Percentiles rank a stretch among this genome's conserved stretches.
These are phyloP conservation scores for Smittia aterrima DNA, from an alignment of 2,888 invertebrate species.

Conservation along the genomic window DNA sequence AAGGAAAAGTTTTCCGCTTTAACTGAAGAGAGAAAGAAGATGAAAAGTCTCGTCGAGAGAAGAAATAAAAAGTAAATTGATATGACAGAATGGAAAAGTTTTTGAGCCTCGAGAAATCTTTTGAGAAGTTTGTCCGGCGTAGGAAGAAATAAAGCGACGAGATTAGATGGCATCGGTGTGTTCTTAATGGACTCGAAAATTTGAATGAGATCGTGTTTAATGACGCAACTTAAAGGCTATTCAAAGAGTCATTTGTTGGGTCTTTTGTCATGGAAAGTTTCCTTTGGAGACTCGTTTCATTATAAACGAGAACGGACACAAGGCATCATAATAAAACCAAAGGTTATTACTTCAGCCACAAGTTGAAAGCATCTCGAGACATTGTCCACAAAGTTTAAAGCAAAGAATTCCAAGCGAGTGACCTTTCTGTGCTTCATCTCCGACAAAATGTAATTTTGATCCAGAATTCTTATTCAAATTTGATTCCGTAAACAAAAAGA, in stretches of 20 bases:
- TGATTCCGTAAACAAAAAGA: not conserved
- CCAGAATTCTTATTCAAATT: not conserved
- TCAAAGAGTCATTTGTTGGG: not conserved
- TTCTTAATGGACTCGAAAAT: not conserved
- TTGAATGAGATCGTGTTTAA: not conserved
- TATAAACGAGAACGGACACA: not conserved
- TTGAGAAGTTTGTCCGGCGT: not conserved
- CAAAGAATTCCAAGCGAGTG: not conserved
- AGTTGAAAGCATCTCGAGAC: not conserved
- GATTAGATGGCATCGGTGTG: not conserved
- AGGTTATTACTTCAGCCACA: not conserved
- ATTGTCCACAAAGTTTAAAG: not conserved
- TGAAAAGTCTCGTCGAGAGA: not conserved
- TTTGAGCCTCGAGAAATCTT: constrained; percentile 4
- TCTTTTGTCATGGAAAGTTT: not conserved
- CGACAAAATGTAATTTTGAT: not conserved
- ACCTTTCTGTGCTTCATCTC: not conserved
- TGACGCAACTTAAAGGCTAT: not conserved
- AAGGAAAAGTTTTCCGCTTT: not conserved
- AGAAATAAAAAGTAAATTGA: not conserved
- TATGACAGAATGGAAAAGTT: not conserved
- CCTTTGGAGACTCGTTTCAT: not conserved
- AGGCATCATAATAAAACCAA: not conserved
- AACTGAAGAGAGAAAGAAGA: not conserved
- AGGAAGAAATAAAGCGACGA: not conserved